phyloP scores from a whole-genome alignment of 1,140 invertebrate genomes.

The Chironomus striatipennis region DNA sequence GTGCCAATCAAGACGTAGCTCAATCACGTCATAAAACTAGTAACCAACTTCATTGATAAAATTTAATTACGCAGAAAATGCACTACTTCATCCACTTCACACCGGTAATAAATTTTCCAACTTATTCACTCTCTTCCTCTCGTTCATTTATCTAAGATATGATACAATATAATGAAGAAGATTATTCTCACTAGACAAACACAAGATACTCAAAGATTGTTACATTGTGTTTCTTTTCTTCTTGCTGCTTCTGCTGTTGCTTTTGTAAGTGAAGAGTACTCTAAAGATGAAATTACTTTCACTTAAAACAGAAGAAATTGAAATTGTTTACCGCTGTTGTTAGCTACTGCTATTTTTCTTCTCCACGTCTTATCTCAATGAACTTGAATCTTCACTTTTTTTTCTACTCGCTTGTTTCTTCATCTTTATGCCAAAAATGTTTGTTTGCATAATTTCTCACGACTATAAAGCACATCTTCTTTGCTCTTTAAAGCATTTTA shows the following conservation, averaged over 20 bases:
- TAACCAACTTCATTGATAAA: too few relatives aligned
- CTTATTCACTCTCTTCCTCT: neutral
- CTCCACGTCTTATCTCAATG: neutral
- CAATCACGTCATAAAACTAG: too few relatives aligned
- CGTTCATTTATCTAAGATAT: neutral
- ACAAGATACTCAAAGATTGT: neutral
- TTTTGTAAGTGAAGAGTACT: too few relatives aligned
- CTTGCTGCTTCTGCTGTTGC: too few relatives aligned
- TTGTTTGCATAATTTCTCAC: slow-evolving; percentile 8
- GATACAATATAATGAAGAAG: slow-evolving; percentile 7
- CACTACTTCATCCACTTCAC: too few relatives aligned
- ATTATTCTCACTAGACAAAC: neutral
- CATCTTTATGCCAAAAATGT: neutral
- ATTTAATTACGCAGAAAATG: too few relatives aligned
- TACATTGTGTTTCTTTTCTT: too few relatives aligned
- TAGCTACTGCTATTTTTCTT: too few relatives aligned
- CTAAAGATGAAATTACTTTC: neutral
- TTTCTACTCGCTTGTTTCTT: too few relatives aligned
- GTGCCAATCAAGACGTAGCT: too few relatives aligned
- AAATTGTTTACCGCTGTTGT: neutral
- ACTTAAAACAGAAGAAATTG: neutral
- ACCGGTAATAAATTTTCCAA: too few relatives aligned
- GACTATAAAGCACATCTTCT: neutral
- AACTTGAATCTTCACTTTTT: neutral
- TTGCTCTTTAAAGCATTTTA: neutral